Conservation (phyloP, 2,888 invertebrate genomes). For the Pogonocherus hispidulus region DNA sequence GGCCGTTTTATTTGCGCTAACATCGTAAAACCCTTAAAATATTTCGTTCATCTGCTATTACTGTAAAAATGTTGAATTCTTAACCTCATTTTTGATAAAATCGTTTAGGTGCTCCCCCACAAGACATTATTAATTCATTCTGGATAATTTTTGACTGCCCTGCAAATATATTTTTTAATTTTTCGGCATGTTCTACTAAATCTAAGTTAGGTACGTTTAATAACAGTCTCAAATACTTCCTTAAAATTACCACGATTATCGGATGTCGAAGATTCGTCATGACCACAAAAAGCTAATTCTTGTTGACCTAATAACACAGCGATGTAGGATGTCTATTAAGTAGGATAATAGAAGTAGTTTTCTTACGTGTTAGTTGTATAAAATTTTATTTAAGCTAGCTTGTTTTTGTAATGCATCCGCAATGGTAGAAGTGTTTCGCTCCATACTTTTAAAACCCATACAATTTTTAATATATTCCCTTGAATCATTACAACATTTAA, state of each 20-base stretch:
- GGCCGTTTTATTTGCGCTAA: too few species aligned
- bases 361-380: slow-evolving; percentile 9
- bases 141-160: slow-evolving; percentile 41
- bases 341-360: slow-evolving; percentile 14
- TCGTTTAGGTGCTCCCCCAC: slow-evolving; percentile 29
- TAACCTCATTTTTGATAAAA: slow-evolving; percentile 36
- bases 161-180: slow-evolving; percentile 27
- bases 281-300: slow-evolving; percentile 32
- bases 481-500: background rate
- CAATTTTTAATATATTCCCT: slow-evolving; percentile 1
- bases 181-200: background rate
- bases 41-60: slow-evolving; percentile 46
- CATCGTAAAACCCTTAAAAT: too few species aligned
- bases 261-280: too few species aligned
- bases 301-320: slow-evolving; percentile 23
- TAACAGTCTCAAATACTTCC: slow-evolving; percentile 46
- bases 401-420: background rate
- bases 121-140: slow-evolving; percentile 42
- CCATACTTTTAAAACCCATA: background rate
- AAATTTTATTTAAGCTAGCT: background rate
- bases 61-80: slow-evolving; percentile 30
- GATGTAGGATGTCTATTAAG: slow-evolving; percentile 27
- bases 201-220: slow-evolving; percentile 15
- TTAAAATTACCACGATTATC: slow-evolving; percentile 36
- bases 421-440: background rate